Evolutionary conservation across 2,113 vertebrate species (phyloP), one percentile per base, ranked within the genome.

Genomic region (Pungitius pungitius): DNA sequence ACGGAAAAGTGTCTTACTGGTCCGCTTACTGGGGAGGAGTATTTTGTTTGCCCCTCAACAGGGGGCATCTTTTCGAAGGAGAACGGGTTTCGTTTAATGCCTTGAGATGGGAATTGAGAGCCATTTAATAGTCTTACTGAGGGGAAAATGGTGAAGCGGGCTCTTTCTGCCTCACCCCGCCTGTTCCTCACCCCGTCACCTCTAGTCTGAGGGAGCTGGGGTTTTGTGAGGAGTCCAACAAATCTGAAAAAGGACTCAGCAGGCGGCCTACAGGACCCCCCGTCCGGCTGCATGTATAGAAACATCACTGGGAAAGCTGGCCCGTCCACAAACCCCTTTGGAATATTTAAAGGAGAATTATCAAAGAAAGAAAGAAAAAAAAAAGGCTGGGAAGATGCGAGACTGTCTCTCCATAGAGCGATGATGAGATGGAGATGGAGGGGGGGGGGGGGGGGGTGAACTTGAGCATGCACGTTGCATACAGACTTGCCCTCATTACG

Each of bases 121-220:
- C 83, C 89, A 84, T 93, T 91, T 91, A 93, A 92, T 85, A 88
- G 91, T 87, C 82, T 90, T 91, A 89, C 87, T 87, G 73, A 54
- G 75, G 62, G 75, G 70, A 87, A 89, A 45, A 52, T 70, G 78
- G 74, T 83, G 86, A 87, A 86, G 85, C 71, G 77, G 73, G 79
- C 81, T 85, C 70, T 72, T 75, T 87, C n/a, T 35, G n/a, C 78
- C 39, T 65, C 24, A 62, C 81, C 78, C 85, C 70, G 70, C 70
- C 72, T 73, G 77, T 40, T 56, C 73, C 63, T 85, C 87, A 81
- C 89, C 90, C 88, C 77, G 30, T 88, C 82, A 84, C 88, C 91
- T 90, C 88, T 60, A 22, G 82, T 75, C 77, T 61, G 77, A 73
- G 79, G 85, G 84, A 79, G 82, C 69, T 52, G n/a, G 13, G 73